Conservation (phyloP, 2,797 vertebrate genomes). For the Dendrocincla tyrannina region DNA sequence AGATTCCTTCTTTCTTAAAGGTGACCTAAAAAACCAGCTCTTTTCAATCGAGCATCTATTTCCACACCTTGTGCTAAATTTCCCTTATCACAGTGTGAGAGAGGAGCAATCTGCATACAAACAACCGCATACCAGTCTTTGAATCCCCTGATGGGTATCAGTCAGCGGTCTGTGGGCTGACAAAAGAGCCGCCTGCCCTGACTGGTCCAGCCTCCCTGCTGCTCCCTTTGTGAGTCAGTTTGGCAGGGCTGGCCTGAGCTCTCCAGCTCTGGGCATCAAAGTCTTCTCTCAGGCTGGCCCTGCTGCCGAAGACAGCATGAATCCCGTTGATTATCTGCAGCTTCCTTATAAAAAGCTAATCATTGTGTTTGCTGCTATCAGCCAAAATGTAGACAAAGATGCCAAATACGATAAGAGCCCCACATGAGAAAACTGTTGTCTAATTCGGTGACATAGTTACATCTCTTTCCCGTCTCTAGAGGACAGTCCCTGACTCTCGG, state of each 20-base stretch:
- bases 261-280: neutral
- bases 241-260: neutral
- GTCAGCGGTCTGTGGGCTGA: neutral
- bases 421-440: constrained; percentile 19
- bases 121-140: neutral
- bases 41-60: neutral
- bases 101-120: constrained; percentile 42
- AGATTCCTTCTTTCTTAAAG: constrained; percentile 25
- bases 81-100: neutral
- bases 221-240: constrained; percentile 35
- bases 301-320: constrained; percentile 8
- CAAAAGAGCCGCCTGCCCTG: neutral
- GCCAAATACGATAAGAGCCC: neutral
- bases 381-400: constrained; percentile 50
- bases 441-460: constrained; percentile 45
- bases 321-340: constrained; percentile 19
- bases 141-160: constrained; percentile 23
- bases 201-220: constrained; percentile 31
- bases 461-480: constrained; percentile 48
- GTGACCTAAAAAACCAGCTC: neutral
- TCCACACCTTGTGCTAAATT: constrained; percentile 10
- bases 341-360: constrained; percentile 52
- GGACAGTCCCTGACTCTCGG: constrained; percentile 49
- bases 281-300: neutral
- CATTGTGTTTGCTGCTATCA: constrained; percentile 44